phyloP scores from a whole-genome alignment of 2,888 invertebrate genomes.

The Dasypolia templi region DNA sequence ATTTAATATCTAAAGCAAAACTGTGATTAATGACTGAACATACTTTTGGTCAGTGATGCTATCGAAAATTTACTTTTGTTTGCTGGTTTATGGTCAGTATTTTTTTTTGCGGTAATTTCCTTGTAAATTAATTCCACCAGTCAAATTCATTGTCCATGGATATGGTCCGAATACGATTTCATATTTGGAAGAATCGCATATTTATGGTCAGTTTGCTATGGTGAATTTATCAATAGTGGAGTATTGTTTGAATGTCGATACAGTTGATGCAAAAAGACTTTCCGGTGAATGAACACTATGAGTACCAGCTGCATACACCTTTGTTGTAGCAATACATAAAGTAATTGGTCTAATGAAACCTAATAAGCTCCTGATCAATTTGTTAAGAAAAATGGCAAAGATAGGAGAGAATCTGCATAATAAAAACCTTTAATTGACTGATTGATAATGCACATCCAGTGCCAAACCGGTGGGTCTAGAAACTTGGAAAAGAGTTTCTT shows the following conservation, averaged over 20 bases:
- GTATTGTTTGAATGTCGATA: background rate
- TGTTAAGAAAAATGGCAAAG: background rate
- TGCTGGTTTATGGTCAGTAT: background rate
- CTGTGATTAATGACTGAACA: slow-evolving; percentile 37
- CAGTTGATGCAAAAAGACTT: background rate
- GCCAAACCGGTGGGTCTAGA: background rate
- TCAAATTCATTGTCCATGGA: background rate
- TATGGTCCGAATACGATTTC: background rate
- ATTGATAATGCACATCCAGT: background rate
- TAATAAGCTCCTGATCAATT: background rate
- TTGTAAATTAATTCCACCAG: background rate
- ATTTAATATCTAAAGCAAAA: slow-evolving; percentile 58
- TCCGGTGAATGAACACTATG: background rate
- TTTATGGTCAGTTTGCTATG: background rate
- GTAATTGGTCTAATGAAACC: background rate
- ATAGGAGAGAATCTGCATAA: background rate
- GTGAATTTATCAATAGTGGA: background rate
- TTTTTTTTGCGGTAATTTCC: background rate
- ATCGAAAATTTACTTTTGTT: slow-evolving; percentile 10
- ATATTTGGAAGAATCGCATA: background rate
- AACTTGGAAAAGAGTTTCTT: background rate
- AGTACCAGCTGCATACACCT: background rate
- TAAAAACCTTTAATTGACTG: background rate
- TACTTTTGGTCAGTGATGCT: slow-evolving; percentile 27
- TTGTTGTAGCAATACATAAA: background rate